Evolutionary conservation across 2,797 vertebrate species (phyloP).

Genomic region (Malacoctenus gilli): DNA sequence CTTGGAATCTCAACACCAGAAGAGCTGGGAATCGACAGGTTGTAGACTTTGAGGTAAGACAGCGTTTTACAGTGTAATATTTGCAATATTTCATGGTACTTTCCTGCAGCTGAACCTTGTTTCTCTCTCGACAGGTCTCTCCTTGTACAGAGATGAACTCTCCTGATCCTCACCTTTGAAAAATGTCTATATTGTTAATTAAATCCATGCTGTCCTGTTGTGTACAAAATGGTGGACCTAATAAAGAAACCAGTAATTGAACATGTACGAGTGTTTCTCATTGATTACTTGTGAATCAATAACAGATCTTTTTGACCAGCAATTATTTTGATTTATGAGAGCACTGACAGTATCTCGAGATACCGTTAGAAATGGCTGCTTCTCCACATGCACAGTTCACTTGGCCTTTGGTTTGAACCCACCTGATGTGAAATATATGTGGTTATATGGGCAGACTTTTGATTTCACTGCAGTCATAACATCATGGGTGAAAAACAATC

Average conservation of each 20-base stretch:
- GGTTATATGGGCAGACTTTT: too few relatives aligned
- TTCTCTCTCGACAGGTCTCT: slow-evolving; percentile 56
- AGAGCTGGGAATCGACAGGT: slow-evolving; percentile 92
- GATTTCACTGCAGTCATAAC: too few relatives aligned
- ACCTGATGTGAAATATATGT: too few relatives aligned
- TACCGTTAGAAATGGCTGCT: too few relatives aligned
- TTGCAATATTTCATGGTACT: too few relatives aligned
- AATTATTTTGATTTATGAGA: not conserved
- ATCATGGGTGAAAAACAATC: too few relatives aligned
- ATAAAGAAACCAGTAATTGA: slow-evolving; percentile 75
- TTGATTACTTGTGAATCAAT: not conserved
- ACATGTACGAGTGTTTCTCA: not conserved
- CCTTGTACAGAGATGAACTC: slow-evolving; percentile 53
- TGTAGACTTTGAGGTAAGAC: slow-evolving; percentile 76
- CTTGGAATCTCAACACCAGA: slow-evolving; percentile 97
- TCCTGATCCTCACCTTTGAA: slow-evolving; percentile 61
- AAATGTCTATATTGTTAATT: slow-evolving; percentile 73
- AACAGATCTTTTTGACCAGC: not conserved
- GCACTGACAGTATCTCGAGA: too few relatives aligned
- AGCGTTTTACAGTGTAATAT: too few relatives aligned
- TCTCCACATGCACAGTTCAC: too few relatives aligned
- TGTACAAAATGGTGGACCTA: slow-evolving; percentile 78
- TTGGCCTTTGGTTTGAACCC: too few relatives aligned
- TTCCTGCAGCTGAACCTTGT: too few relatives aligned
- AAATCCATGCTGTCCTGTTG: slow-evolving; percentile 67